Evolutionary conservation across 2,797 vertebrate genomes (phyloP), one percentile per base, ranked within the genome.

Genomic region (Loriculus beryllinus): DNA sequence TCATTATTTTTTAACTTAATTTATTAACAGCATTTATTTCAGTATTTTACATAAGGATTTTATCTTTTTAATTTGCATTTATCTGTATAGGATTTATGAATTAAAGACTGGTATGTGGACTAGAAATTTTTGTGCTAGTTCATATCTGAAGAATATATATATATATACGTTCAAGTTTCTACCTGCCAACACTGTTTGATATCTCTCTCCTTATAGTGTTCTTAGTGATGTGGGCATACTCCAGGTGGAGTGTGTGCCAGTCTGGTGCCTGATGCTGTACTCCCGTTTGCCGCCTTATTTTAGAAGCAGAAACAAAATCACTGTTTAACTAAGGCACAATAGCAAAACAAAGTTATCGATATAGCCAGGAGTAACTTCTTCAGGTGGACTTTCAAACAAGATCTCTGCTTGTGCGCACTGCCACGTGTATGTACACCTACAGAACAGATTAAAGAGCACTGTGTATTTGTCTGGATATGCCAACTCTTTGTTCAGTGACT

Each of bases 1-100:
- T 35, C 57, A 9, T 70, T 90, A 71, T 83, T 94, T 95, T 96
- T 91, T 40, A 92, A 91, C 75, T 94, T 92, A 81, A 92, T 81
- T 93, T 96, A 95, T 92, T 94, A 92, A 90, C 74, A 90, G 37
- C 89, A 86, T 93, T 93, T 92, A 83, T 70, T 64, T 92, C 23
- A 64, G 14, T 89, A 67, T 90, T 94, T 96, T 93, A 60, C 59
- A 31, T 93, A 22, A 47, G 23, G 45, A 40, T 74, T 93, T 93
- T 90, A 59, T 93, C 69, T 92, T 96, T 93, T 86, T 87, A 87
- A 94, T 86, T 92, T 6, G 14, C 56, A 26, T 82, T 84, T 94
- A 43, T 85, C 68, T 91, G 40, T 78, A 40, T 82, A 81, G 71
- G 68, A 68, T 89, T 92, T 81, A 81, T 69, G 62, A 91, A 89